Evolutionary conservation across 2,888 invertebrate genomes (phyloP), one percentile per base, ranked within the genome.

Genomic region (Herminia tarsipennalis): DNA sequence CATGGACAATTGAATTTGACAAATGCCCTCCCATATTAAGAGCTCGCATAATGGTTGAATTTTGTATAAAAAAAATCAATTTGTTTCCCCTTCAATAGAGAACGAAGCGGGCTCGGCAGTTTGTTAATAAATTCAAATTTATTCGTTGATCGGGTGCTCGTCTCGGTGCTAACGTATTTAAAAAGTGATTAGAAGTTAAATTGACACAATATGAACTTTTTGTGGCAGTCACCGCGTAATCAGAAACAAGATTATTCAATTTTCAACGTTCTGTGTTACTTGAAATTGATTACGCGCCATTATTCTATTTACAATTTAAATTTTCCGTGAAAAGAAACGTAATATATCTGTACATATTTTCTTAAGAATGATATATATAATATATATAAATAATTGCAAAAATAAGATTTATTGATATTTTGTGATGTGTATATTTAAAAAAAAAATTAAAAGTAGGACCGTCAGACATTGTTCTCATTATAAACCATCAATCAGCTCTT

Each of bases 171-270:
- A 91, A 91, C 87, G 87, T 75, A 83, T 89, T 91, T 90, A 89
- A 89, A 91, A 91, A 91, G 88, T 88, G 88, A 89, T 91, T 91
- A 91, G 84, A 89, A 88, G 81, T 90, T 85, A 85, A 86, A 91
- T 90, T 91, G 91, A 88, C 89, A 91, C 89, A 90, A 88, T 89
- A 89, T 83, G 88, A 88, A 89, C 83, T 91, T 90, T 90, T 89
- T 90, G 86, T 88, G 73, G 76, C 73, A 70, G 69, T 73, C 65
- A 55, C 71, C 59, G 65, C 71, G 78, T 87, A 86, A 88, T 88
- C 80, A 82, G 78, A 82, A 83, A 79, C 78, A 70, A 76, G 81
- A 86, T 88, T 86, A 89, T 88, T 85, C 81, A 86, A 88, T 90
- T 88, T 88, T 73, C 75, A 73, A 79, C 78, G 66, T 66, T 49